A percentile compares a stretch with the other conserved stretches of the same genome.
Conservation (phyloP, 1,140 invertebrate genomes). For the Cydia pomonella region DNA sequence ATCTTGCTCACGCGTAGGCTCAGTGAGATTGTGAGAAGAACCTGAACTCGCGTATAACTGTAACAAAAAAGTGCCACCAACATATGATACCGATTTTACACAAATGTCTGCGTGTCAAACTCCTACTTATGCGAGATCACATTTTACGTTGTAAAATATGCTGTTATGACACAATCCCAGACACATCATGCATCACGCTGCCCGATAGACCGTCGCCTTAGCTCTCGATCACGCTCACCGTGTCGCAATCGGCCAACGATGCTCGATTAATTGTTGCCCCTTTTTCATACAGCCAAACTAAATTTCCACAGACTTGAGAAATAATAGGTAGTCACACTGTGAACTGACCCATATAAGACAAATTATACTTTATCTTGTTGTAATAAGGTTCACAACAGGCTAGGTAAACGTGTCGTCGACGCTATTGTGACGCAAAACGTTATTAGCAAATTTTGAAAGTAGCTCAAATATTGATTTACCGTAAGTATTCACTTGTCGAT, state of each 20-base stretch:
- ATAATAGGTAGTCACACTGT: neutral
- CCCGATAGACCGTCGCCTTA: neutral
- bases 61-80: too few species aligned
- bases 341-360: neutral
- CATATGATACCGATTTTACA: too few species aligned
- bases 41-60: too few species aligned
- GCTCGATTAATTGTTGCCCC: slow-evolving; percentile 26
- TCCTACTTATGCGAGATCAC: too few species aligned
- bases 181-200: neutral
- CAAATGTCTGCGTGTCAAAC: too few species aligned
- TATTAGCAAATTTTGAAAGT: slow-evolving; percentile 1
- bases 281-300: slow-evolving; percentile 29
- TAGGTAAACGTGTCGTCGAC: neutral
- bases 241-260: neutral
- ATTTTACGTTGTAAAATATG: too few species aligned
- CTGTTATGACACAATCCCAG: too few species aligned
- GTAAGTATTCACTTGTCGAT: slow-evolving; percentile 9
- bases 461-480: neutral
- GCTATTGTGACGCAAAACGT: slow-evolving; percentile 1
- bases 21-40: too few species aligned
- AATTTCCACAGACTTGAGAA: slow-evolving; percentile 30
- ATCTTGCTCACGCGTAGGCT: too few species aligned
- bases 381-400: neutral
- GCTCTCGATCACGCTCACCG: slow-evolving; percentile 14
- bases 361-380: neutral